Conservation (phyloP, 1,140 invertebrate genomes). For the Eriocheir sinensis region DNA sequence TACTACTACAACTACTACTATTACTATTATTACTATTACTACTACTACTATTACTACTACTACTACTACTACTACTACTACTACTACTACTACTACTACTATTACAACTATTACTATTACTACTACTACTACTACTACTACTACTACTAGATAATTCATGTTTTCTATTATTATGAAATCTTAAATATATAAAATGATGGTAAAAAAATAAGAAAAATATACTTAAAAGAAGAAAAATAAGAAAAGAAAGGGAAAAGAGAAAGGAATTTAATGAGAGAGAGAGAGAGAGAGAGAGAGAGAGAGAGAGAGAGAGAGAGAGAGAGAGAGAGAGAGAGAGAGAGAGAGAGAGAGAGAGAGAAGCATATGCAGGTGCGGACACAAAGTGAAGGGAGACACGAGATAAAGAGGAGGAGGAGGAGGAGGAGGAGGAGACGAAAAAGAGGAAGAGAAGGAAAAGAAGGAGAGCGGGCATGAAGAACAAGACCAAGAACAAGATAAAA, state of each 20-base stretch:
- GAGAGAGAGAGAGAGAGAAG: constrained; percentile 8
- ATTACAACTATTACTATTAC: background rate
- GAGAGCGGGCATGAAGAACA: too few species aligned
- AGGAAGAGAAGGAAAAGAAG: too few species aligned
- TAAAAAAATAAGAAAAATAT: background rate
- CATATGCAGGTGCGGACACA: background rate
- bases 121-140: constrained; percentile 14
- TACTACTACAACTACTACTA: too few species aligned
- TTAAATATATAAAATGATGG: background rate
- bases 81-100: background rate
- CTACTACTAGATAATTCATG: too few species aligned
- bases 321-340: too few species aligned
- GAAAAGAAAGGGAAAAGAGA: background rate
- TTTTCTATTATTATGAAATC: background rate
- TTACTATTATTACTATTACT: background rate
- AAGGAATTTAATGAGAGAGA: background rate
- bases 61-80: constrained; percentile 14
- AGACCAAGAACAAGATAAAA: too few species aligned
- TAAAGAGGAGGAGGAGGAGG: constrained; percentile 3
- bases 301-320: background rate
- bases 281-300: background rate
- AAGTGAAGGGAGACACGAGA: background rate
- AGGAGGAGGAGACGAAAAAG: too few species aligned
- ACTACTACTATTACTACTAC: background rate
- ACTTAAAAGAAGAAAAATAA: background rate